Evolutionary conservation across 2,113 vertebrate species (phyloP).

Genomic region (Halcyon senegalensis): DNA sequence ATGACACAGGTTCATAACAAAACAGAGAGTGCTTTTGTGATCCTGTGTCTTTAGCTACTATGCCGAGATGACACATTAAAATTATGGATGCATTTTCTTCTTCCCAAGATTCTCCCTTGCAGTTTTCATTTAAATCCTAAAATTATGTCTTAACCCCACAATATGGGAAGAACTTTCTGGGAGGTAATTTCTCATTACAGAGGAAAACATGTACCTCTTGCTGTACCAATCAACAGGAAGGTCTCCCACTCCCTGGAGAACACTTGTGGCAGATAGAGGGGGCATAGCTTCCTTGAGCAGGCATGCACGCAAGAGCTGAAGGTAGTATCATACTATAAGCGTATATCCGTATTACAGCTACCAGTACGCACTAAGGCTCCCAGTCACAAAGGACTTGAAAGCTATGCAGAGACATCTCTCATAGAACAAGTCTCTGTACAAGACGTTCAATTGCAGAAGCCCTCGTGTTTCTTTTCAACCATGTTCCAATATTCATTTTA

Average conservation of each 20-base stretch:
- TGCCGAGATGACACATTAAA: background rate
- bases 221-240: background rate
- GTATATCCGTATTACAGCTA: background rate
- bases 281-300: background rate
- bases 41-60: background rate
- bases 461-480: background rate
- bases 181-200: background rate
- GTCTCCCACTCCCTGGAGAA: background rate
- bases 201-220: background rate
- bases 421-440: background rate
- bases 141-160: background rate
- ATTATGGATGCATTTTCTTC: background rate
- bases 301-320: background rate
- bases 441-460: background rate
- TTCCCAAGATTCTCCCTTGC: background rate
- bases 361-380: background rate
- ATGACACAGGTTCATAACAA: background rate
- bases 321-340: background rate
- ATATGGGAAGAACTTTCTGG: background rate
- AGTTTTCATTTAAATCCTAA: background rate
- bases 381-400: background rate
- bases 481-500: background rate
- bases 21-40: background rate
- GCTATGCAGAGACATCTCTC: background rate
- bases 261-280: rapidly evolving